Evolutionary conservation across 2,797 vertebrate species (phyloP).

Genomic region (Darevskia mixta): DNA sequence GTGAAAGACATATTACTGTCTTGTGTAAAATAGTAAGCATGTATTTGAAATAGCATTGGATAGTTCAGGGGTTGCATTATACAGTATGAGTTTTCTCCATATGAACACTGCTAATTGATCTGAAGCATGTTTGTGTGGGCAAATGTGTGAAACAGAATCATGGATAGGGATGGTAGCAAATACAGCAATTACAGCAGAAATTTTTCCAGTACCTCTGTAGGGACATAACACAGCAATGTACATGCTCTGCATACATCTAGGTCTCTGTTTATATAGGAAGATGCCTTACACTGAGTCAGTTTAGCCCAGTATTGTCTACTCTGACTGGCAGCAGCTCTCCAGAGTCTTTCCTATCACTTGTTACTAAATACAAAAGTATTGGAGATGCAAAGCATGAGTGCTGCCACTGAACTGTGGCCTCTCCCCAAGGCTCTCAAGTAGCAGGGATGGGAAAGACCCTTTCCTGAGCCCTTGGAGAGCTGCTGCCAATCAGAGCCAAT

Average conservation of each 20-base stretch:
- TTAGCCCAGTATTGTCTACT: neutral
- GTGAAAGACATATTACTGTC: neutral
- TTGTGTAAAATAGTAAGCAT: neutral
- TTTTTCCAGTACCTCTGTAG: neutral
- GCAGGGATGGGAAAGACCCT: neutral
- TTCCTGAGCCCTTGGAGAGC: too few species aligned
- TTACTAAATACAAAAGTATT: neutral
- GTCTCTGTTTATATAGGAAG: neutral
- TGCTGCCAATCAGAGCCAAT: neutral
- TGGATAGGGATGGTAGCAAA: neutral
- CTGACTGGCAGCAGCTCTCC: neutral
- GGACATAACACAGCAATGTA: neutral
- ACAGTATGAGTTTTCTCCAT: neutral
- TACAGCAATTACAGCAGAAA: neutral
- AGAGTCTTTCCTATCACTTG: neutral
- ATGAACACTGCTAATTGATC: too few species aligned
- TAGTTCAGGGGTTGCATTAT: too few species aligned
- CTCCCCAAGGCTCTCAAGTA: neutral
- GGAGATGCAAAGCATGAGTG: neutral
- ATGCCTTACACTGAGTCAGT: neutral
- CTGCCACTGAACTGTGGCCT: neutral
- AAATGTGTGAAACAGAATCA: neutral
- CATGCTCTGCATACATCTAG: neutral
- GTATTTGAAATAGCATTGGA: neutral
- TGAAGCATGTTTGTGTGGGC: neutral